phyloP scores from a whole-genome alignment of 2,113 vertebrate genomes.

The Lampris incognitus region DNA sequence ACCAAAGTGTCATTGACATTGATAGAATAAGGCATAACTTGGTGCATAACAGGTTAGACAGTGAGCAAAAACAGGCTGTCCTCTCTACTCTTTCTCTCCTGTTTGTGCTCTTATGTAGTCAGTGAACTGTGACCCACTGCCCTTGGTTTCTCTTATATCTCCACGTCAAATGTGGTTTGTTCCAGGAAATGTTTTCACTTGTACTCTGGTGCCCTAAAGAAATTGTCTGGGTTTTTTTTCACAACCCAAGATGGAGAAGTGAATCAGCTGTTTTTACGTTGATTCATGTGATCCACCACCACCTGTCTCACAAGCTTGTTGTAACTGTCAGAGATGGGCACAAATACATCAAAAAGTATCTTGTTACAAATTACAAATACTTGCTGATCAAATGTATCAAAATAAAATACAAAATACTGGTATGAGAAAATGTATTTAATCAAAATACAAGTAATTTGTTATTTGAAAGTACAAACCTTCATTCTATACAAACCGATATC shows the following conservation, averaged over 20 bases:
- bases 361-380: too few relatives aligned
- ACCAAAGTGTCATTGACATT: conserved; percentile 6
- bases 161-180: conserved; percentile 46
- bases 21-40: conserved; percentile 28
- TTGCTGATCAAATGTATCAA: too few relatives aligned
- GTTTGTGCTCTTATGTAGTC: conserved; percentile 36
- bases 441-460: too few relatives aligned
- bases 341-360: too few relatives aligned
- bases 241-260: conserved; percentile 22
- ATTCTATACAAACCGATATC: too few relatives aligned
- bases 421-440: too few relatives aligned
- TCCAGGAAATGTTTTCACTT: conserved; percentile 56
- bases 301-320: conserved; percentile 53
- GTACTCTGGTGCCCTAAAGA: conserved; percentile 48
- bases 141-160: conserved; percentile 36
- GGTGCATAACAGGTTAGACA: conserved; percentile 41
- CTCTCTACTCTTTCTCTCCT: conserved; percentile 15
- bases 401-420: too few relatives aligned
- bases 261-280: conserved; percentile 58
- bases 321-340: conserved; percentile 16
- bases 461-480: too few relatives aligned
- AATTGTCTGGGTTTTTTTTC: conserved; percentile 31
- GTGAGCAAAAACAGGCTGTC: conserved; percentile 40
- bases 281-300: conserved; percentile 53
- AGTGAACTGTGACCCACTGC: conserved; percentile 57